phyloP scores from a whole-genome alignment of 1,140 invertebrate species.

The Eriosoma lanigerum region DNA sequence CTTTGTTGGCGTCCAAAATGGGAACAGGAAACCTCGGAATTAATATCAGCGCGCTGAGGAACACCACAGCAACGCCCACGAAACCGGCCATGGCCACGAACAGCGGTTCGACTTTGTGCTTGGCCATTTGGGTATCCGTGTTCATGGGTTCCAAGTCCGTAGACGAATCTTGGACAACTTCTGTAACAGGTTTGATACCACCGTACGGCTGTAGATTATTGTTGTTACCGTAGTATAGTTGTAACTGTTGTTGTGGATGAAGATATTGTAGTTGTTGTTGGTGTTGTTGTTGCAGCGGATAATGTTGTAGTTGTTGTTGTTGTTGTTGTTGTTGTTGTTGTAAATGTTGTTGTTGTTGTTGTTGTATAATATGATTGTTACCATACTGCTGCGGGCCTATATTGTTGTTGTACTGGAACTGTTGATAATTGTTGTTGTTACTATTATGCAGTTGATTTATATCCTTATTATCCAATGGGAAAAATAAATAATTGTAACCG shows the following conservation, averaged over 20 bases:
- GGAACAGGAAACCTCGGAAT: conserved; percentile 58
- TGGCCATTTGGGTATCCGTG: conserved; percentile 48
- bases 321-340: no score
- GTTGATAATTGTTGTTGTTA: background rate
- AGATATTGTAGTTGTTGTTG: no score
- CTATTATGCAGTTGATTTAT: background rate
- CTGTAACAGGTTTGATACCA: background rate
- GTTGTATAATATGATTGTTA: no score
- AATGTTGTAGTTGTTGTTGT: no score
- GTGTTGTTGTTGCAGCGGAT: no score
- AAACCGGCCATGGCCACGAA: conserved; percentile 61
- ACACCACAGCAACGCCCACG: conserved; percentile 60
- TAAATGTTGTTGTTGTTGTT: no score
- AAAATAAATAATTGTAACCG: conserved; percentile 30
- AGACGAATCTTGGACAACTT: background rate
- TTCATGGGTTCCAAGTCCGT: background rate
- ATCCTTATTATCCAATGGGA: conserved; percentile 1
- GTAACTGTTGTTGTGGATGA: no score
- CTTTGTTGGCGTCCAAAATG: conserved; percentile 17
- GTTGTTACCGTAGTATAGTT: no score
- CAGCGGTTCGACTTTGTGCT: conserved; percentile 58
- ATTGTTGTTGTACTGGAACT: no score
- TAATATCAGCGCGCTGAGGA: conserved; percentile 59
- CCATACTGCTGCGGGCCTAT: no score
- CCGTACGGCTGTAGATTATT: background rate